Evolutionary conservation across 1,140 invertebrate species (phyloP), one percentile per base, ranked within the genome.

Genomic region (Drosophila insularis): DNA sequence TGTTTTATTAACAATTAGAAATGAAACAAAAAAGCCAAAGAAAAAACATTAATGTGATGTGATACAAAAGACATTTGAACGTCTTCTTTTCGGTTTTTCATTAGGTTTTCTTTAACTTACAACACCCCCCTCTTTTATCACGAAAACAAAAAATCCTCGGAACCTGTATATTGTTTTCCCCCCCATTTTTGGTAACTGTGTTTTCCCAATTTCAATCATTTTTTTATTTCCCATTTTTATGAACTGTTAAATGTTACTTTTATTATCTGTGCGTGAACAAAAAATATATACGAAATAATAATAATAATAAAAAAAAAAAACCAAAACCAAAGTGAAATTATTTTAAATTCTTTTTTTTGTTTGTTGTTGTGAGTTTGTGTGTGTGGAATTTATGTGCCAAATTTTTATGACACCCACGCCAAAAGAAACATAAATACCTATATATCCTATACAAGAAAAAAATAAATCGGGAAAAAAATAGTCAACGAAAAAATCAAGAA

Each of bases 51-150:
- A 46, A 54, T 80, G 82, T 87, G 80, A 87, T 87, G 82, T 87
- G 82, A 87, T 82, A 87, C 75, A 66, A 82, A 66, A 68, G 76
- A 82, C 63, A 78, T 40, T 71, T 61, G 32, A 58, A 69, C 74
- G 81, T 68, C 67, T 86, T 75, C 53, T 81, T 82, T 63, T 78
- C 68, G 40, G 74, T 87, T 79, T 87, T 89, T 37, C 35, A 37
- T 37, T 37, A 37, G 3, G 11, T 37, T 39, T 54, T 65, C 17
- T 60, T 60, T 59, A 27, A 40, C 19, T 19, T n/a, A 14, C 10
- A 32, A 32, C 4, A 1, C 31, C 19, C 46, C n/a, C n/a, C n/a
- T n/a, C n/a, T n/a, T n/a, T n/a, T n/a, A n/a, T n/a, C n/a, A n/a
- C n/a, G n/a, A n/a, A n/a, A n/a, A 19, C 14, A 14, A 43, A 1